Evolutionary conservation across 2,888 invertebrate genomes (phyloP).

Genomic region (Lacanobia wlatinum): DNA sequence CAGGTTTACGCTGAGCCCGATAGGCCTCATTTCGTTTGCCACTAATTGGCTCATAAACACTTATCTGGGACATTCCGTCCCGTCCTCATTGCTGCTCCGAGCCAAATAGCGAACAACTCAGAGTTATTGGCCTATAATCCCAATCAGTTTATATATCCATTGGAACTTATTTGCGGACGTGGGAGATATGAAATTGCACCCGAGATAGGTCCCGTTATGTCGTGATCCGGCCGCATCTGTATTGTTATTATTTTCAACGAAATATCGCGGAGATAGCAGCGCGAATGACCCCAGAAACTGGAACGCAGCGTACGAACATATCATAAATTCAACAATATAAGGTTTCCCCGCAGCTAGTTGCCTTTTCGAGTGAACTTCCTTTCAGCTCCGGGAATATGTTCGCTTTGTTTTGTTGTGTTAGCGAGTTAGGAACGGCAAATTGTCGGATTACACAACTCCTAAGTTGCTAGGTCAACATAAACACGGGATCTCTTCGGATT

Average conservation of each 20-base stretch:
- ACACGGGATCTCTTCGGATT: slow-evolving; percentile 81
- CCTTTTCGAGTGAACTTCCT: slow-evolving; percentile 89
- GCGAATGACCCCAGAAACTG: slow-evolving; percentile 83
- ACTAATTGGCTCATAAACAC: slow-evolving; percentile 86
- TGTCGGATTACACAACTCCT: slow-evolving; percentile 88
- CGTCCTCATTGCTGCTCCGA: slow-evolving; percentile 75
- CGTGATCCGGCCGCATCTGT: slow-evolving; percentile 70
- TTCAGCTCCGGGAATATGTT: slow-evolving; percentile 87
- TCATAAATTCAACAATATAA: slow-evolving; percentile 89
- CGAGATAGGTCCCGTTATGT: slow-evolving; percentile 71
- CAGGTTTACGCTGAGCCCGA: slow-evolving; percentile 78
- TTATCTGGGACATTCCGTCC: slow-evolving; percentile 82
- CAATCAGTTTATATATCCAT: slow-evolving; percentile 71
- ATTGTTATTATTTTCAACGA: slow-evolving; percentile 82
- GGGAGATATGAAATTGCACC: slow-evolving; percentile 69
- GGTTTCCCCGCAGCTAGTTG: slow-evolving; percentile 87
- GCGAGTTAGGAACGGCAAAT: slow-evolving; percentile 88
- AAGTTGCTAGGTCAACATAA: slow-evolving; percentile 87
- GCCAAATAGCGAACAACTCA: slow-evolving; percentile 79
- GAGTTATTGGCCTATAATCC: slow-evolving; percentile 76
- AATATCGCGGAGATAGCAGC: slow-evolving; percentile 81
- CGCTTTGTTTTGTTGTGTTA: slow-evolving; percentile 89
- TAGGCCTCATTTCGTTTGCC: slow-evolving; percentile 81
- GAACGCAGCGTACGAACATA: slow-evolving; percentile 81
- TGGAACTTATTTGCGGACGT: slow-evolving; percentile 69